Evolutionary conservation across 1,140 invertebrate genomes (phyloP).

Genomic region (Copidosoma floridanum): DNA sequence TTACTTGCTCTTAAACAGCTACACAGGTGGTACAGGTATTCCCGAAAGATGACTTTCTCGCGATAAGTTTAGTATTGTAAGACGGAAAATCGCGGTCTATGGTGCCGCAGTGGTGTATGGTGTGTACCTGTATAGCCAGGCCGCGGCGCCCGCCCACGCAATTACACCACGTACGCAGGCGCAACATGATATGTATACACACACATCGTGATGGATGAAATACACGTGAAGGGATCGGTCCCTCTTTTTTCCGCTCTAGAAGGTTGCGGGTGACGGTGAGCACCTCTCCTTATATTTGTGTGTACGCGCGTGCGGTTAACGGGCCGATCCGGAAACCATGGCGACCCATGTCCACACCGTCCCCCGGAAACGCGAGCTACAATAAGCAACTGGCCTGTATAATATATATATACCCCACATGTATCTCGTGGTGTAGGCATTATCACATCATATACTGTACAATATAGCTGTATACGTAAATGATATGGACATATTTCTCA

Average conservation of each 20-base stretch:
- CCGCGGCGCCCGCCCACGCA: background rate
- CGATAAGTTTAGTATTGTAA: no score
- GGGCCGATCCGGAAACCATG: slow-evolving; percentile 31
- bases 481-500: no score
- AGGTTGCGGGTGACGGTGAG: slow-evolving; percentile 5
- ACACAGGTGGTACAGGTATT: no score
- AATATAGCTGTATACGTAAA: no score
- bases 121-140: background rate
- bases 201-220: no score
- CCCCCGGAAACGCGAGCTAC: slow-evolving; percentile 37
- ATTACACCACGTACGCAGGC: background rate
- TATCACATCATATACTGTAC: no score
- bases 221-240: background rate
- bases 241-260: slow-evolving; percentile 29
- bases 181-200: no score
- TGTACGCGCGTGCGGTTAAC: background rate
- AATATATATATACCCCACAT: no score
- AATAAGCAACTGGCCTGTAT: slow-evolving; percentile 1
- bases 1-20: slow-evolving; percentile 1
- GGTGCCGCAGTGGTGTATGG: no score
- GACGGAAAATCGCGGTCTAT: no score
- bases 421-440: no score
- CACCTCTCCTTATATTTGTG: background rate
- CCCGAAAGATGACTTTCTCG: background rate
- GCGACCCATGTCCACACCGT: no score